Evolutionary conservation across 2,797 vertebrate genomes (phyloP), one percentile per base, ranked within the genome.

Genomic region (Diplodus sargus): DNA sequence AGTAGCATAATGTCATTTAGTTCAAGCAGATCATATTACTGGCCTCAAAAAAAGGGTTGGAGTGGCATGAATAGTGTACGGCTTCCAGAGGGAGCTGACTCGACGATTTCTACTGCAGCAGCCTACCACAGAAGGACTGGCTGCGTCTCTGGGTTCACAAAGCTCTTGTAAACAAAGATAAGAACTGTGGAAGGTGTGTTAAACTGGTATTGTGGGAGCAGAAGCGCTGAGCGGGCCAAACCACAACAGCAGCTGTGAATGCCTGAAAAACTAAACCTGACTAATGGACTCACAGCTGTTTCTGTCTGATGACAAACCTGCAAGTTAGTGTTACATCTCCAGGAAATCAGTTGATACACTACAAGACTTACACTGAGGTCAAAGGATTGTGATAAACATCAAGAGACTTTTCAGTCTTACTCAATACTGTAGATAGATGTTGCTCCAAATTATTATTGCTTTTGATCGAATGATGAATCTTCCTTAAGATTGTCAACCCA

Each of bases 101-200:
- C 23, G 10, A 79, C 28, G 43, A 47, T 72, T 62, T 8, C 39
- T 58, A 43, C 17, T 20, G 49, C 51, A 22, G 18, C 20, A 64
- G 67, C 16, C 53, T 51, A 23, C 49, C 34, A 64, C 51, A 53
- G 67, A 28, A 25, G 30, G 52, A 43, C 49, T 10, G 48, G 45
- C 61, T 73, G 51, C 58, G 78, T 66, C 62, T 86, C 66, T 76
- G 58, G 49, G 53, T 42, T 78, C 48, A 83, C 71, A 72, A 85
- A 80, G 75, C 65, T 85, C 73, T 56, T 81, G 72, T 86, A 86
- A 83, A 89, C 87, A 83, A 67, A 78, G 84, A 85, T 78, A 76
- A 87, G 70, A 86, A 68, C 56, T 25, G 17, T 48, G 23, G 48
- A 70, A 80, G 58, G 76, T 61, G 74, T 85, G 81, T 76, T 70